Conservation (phyloP, 2,113 vertebrate genomes). For the Cygnus atratus region DNA sequence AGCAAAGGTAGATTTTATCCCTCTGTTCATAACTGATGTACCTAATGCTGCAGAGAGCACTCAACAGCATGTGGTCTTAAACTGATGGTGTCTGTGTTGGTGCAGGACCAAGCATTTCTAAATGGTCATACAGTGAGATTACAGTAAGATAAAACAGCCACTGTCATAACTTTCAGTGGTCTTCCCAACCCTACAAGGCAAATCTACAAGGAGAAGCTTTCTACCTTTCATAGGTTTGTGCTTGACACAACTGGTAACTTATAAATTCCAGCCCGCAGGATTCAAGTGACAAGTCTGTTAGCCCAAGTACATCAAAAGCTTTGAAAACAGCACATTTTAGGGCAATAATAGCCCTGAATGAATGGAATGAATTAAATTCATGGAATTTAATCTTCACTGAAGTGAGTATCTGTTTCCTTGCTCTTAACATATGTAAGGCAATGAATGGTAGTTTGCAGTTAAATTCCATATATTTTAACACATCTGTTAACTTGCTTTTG, state of each 20-base stretch:
- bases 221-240: neutral
- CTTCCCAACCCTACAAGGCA: neutral
- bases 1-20: neutral
- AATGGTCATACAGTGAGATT: neutral
- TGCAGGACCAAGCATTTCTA: neutral
- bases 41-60: neutral
- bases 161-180: neutral
- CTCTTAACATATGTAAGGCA: neutral
- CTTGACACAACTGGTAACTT: neutral
- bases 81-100: neutral
- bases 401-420: neutral
- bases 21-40: neutral
- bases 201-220: neutral
- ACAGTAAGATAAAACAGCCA: neutral
- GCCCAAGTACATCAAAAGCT: neutral
- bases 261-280: neutral
- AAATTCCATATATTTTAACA: neutral
- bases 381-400: neutral
- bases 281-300: neutral
- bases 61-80: neutral
- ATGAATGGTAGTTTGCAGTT: neutral
- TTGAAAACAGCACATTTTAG: neutral
- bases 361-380: neutral
- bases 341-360: neutral
- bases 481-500: neutral